Evolutionary conservation across 2,113 vertebrate species (phyloP).

Genomic region (Suncus etruscus): DNA sequence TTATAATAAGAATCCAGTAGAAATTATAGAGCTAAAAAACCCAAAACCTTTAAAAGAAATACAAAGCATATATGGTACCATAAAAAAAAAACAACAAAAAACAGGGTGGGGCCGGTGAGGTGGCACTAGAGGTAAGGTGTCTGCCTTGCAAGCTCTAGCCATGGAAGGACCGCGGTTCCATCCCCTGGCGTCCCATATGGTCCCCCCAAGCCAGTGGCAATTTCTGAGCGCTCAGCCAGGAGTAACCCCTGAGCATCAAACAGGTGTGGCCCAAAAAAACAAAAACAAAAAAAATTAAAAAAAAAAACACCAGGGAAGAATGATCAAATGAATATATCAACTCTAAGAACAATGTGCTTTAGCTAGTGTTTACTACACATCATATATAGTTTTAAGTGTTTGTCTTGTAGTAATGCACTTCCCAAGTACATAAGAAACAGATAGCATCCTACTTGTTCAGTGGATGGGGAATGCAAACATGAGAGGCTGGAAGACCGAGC

Average conservation of each 20-base stretch:
- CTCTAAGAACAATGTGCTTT: not conserved
- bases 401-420: not conserved
- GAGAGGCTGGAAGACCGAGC: not conserved
- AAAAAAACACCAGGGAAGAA: not conserved
- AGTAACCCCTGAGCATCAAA: no score
- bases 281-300: no score
- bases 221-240: no score
- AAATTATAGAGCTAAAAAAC: not conserved
- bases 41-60: not conserved
- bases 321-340: not conserved
- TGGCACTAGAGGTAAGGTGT: no score
- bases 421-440: not conserved
- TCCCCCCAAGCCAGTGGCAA: no score
- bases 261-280: no score
- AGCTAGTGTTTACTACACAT: not conserved
- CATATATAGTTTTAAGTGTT: not conserved
- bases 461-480: not conserved
- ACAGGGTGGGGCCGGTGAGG: no score
- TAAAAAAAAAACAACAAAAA: no score
- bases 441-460: not conserved
- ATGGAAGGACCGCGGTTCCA: no score
- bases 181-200: no score
- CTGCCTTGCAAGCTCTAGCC: no score
- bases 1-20: not conserved
- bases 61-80: not conserved